Conservation (phyloP, 2,797 vertebrate genomes). For the Alauda arvensis region DNA sequence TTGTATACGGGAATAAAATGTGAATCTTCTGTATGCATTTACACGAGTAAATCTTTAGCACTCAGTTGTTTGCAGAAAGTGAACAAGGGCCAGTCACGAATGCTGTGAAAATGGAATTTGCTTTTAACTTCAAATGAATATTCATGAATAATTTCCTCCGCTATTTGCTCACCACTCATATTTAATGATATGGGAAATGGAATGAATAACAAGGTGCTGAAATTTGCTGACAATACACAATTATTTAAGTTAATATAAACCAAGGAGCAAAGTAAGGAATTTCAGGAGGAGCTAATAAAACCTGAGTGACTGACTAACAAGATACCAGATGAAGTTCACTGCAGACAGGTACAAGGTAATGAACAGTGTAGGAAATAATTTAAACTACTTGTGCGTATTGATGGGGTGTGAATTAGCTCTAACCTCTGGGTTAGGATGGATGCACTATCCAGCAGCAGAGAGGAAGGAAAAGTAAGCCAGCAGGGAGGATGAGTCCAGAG, state of each 20-base stretch:
- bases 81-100: conserved; percentile 11
- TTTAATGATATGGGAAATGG: conserved; percentile 59
- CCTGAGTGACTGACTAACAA: conserved; percentile 30
- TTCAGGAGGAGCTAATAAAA: conserved; percentile 50
- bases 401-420: conserved; percentile 13
- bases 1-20: background rate
- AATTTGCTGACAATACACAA: conserved; percentile 50
- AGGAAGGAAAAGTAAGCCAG: background rate
- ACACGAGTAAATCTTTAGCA: conserved; percentile 8
- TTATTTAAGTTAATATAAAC: conserved; percentile 59
- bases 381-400: background rate
- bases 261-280: conserved; percentile 18
- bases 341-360: conserved; percentile 12
- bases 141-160: conserved; percentile 56
- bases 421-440: background rate
- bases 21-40: background rate
- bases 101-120: conserved; percentile 34
- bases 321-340: conserved; percentile 22
- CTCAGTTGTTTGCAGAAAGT: conserved; percentile 21
- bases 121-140: conserved; percentile 60
- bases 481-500: background rate
- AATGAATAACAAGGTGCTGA: conserved; percentile 53
- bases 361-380: conserved; percentile 36
- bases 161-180: conserved; percentile 62
- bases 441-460: background rate